Base-by-base conservation (phyloP, 2,888 invertebrate genomes). In the Cyclophora punctaria region DNA sequence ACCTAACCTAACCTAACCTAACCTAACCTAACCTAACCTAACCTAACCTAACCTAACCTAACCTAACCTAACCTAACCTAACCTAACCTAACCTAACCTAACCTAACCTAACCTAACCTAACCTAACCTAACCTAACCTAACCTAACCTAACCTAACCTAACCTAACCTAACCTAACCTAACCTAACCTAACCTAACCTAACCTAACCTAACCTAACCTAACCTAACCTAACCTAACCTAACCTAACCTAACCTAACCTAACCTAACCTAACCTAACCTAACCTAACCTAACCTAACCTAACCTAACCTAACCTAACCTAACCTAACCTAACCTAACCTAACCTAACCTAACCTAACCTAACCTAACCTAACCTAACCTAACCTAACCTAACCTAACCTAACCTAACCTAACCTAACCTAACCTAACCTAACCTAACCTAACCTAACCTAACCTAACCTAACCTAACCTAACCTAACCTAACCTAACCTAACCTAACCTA, bases 401-500 rank as follows among this genome's bases (percentile, higher is more conserved):
- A 45, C 45, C 45, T 45, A 45, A 45, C 45, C 45, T 45, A 45
- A 45, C 45, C 45, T 45, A 45, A 45, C 45, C 45, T 45, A 45
- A 45, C 45, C 45, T 45, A 45, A 45, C 45, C 45, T 45, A 45
- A 45, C 45, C 45, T 45, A 45, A 45, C 45, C 45, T 45, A 45
- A 45, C 45, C 45, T 46, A 46, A 46, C 46, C 46, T 46, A 46
- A 46, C 46, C 45, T 45, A 45, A 45, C 45, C 45, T 45, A 45
- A 45, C 45, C 45, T 45, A 45, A 45, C 45, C 45, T 45, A 45
- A 45, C 45, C 45, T 45, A 45, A 45, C 45, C 45, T 45, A 45
- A 45, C 45, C 45, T 45, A 45, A 45, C 45, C 45, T 45, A 45
- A 45, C 45, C 45, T 45, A 45, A 45, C 45, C 45, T 45, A 45